A percentile compares a stretch with the other conserved stretches of the same genome.
phyloP scores from a whole-genome alignment of 2,888 invertebrate genomes.

The Chrysolina oricalcia region DNA sequence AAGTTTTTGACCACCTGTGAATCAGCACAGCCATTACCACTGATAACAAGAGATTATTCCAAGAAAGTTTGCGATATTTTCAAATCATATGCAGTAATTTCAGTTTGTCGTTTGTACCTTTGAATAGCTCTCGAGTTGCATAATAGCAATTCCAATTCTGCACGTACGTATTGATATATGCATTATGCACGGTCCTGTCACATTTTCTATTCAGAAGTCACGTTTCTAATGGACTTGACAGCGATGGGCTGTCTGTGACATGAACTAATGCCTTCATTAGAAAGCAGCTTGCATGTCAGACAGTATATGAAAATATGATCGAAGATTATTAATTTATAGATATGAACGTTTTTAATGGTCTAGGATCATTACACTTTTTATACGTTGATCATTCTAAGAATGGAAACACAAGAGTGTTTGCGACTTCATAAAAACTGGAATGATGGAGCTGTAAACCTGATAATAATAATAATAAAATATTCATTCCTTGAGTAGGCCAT shows the following conservation, averaged over 20 bases:
- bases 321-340: not conserved
- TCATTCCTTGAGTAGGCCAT: too few species aligned
- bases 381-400: too few species aligned
- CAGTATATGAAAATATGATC: not conserved
- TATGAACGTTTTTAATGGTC: too few species aligned
- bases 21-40: too few species aligned
- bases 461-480: too few species aligned
- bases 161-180: conserved; percentile 9
- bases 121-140: conserved; percentile 5
- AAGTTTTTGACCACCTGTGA: too few species aligned
- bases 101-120: not conserved
- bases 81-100: not conserved
- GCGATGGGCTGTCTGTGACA: conserved; percentile 13
- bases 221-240: conserved; percentile 7
- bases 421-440: too few species aligned
- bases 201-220: conserved; percentile 19
- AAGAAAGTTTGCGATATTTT: not conserved
- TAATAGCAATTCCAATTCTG: conserved; percentile 6
- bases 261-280: conserved; percentile 11
- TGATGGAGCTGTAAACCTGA: too few species aligned
- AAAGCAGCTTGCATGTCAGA: not conserved
- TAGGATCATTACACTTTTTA: too few species aligned
- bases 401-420: too few species aligned
- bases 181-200: not conserved
- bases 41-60: not conserved